phyloP scores from a whole-genome alignment of 2,113 vertebrate species.

The Thomomys bottae region DNA sequence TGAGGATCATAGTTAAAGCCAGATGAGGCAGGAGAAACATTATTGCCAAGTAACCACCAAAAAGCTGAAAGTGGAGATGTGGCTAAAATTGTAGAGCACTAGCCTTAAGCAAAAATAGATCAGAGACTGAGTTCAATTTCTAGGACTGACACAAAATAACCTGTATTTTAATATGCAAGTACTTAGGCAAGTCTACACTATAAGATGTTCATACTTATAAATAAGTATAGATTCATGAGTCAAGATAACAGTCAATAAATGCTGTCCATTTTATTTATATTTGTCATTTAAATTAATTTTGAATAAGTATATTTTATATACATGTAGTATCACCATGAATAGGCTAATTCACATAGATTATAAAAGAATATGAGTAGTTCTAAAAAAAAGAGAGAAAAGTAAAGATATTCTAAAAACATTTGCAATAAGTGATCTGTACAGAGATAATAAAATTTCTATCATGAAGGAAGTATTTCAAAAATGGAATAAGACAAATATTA shows the following conservation, averaged over 20 bases:
- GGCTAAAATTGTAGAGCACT: too few species aligned
- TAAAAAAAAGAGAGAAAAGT: too few species aligned
- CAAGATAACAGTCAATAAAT: conserved; percentile 22
- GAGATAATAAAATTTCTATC: not conserved
- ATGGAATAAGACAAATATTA: conserved; percentile 39
- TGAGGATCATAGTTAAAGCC: too few species aligned
- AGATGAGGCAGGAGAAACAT: too few species aligned
- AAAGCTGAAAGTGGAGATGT: too few species aligned
- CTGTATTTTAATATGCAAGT: not conserved
- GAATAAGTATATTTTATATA: conserved; percentile 32
- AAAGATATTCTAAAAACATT: not conserved
- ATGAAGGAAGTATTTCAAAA: not conserved
- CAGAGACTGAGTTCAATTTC: too few species aligned
- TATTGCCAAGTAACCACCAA: too few species aligned
- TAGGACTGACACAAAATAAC: not conserved
- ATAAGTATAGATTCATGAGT: conserved; percentile 6
- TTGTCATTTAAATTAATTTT: conserved; percentile 50
- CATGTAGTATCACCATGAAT: conserved; percentile 23
- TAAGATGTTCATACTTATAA: conserved; percentile 22
- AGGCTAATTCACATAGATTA: conserved; percentile 13
- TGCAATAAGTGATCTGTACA: not conserved
- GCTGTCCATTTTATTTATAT: conserved; percentile 13
- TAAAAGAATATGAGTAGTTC: not conserved
- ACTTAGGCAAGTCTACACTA: not conserved
- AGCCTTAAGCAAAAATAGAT: too few species aligned